Evolutionary conservation across 2,113 vertebrate genomes (phyloP).

Genomic region (Channa maculata): DNA sequence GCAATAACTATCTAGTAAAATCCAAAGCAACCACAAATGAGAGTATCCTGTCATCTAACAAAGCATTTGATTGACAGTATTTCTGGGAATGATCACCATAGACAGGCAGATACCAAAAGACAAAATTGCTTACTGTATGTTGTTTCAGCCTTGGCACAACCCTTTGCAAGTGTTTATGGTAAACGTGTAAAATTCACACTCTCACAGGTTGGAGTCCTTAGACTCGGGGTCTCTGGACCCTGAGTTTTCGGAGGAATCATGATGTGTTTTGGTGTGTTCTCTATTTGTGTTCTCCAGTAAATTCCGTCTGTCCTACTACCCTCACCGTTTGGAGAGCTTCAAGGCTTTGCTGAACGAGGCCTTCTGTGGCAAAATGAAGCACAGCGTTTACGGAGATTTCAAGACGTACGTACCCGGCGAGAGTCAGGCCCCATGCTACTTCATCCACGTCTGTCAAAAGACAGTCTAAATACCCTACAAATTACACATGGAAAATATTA

Average conservation of each 20-base stretch:
- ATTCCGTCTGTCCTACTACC: slow-evolving; percentile 96
- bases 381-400: slow-evolving; percentile 93
- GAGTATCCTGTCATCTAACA: too few relatives aligned
- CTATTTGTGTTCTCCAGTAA: slow-evolving; percentile 83
- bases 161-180: too few relatives aligned
- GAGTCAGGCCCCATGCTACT: slow-evolving; percentile 90
- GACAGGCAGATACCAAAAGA: too few relatives aligned
- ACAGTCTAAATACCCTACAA: slow-evolving; percentile 72
- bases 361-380: slow-evolving; percentile 89
- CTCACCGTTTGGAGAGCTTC: slow-evolving; percentile 91
- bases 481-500: too few relatives aligned
- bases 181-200: too few relatives aligned
- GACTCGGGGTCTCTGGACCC: too few relatives aligned
- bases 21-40: too few relatives aligned
- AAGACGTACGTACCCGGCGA: slow-evolving; percentile 86
- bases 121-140: not conserved
- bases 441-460: slow-evolving; percentile 95
- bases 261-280: not conserved
- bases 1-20: too few relatives aligned
- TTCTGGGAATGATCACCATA: too few relatives aligned
- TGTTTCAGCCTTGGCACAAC: not conserved
- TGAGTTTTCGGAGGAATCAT: not conserved
- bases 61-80: too few relatives aligned
- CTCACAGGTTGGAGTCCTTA: too few relatives aligned
- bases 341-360: slow-evolving; percentile 86